Base-by-base conservation (phyloP, 1,140 invertebrate species). In the Riptortus pedestris region DNA sequence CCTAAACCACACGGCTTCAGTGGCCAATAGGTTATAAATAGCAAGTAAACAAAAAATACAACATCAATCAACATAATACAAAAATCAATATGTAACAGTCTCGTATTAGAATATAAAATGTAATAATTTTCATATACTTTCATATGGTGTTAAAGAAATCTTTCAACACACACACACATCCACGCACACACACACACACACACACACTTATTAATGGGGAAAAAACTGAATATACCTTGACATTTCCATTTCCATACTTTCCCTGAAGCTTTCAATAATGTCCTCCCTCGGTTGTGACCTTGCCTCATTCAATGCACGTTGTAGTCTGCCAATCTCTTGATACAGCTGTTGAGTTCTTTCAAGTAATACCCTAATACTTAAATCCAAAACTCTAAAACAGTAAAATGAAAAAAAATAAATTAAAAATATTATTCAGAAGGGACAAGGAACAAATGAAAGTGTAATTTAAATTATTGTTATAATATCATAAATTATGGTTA, bases 321-420 rank as follows among this genome's bases (percentile, higher is more conserved):
- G 88, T 55, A 90, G 80, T 64, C 86, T 82, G 45, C 80, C 82
- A 62, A 96, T 75, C 67, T 93, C 88, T 69, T 85, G 82, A 72
- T 81, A 82, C 64, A 80, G 75, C 12, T 77, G 78, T 60, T 83
- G 78, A 55, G 92, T 78, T 69, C 87, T 87, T 66, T 93, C 90
- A 29, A 89, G 80, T 33, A 87, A 81, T 18, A 91, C 85, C 52
- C 86, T 80, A 70, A 89, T 86, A 33, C 91, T 88, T 61, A 96
- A 78, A 72, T 92, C 85, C 28, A 96, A 78, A 60, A 88, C 84
- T 26, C 51, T 55, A 55, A 1, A 55, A 55, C 18, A 16, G 16
- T 38, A 38, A 38, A 38, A 38, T 38, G 7, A 38, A 16, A 38
- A 9, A 38, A 9, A 38, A 5, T 38, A 38, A 38, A 38, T 9